Conservation (phyloP, 2,113 vertebrate genomes). For the Rafetus swinhoei region DNA sequence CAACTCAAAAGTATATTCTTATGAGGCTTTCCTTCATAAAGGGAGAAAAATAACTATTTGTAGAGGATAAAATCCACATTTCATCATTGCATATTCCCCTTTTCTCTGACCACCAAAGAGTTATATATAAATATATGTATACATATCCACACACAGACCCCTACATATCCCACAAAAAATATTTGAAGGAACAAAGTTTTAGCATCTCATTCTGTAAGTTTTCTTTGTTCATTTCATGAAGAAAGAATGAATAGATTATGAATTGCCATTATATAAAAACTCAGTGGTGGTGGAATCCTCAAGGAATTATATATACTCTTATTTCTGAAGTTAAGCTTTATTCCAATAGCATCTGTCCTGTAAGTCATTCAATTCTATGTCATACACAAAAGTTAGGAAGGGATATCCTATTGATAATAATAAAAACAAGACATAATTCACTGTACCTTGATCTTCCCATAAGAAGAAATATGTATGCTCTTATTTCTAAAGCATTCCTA, state of each 20-base stretch:
- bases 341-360: neutral
- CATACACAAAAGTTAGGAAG: constrained; percentile 35
- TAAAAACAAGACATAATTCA: constrained; percentile 36
- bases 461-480: constrained; percentile 9
- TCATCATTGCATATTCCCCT: neutral
- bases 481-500: constrained; percentile 37
- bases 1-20: neutral
- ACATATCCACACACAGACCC: neutral
- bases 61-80: neutral
- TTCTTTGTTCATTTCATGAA: constrained; percentile 43
- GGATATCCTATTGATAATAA: constrained; percentile 55
- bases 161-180: neutral
- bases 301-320: constrained; percentile 50
- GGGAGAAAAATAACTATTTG: too few species aligned
- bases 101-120: neutral
- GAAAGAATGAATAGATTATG: constrained; percentile 21
- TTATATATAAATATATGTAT: neutral
- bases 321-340: constrained; percentile 38
- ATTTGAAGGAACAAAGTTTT: constrained; percentile 26
- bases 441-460: constrained; percentile 30
- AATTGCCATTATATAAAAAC: constrained; percentile 57
- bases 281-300: constrained; percentile 40
- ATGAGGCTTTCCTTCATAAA: too few species aligned
- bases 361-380: neutral
- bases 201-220: constrained; percentile 8